A percentile compares a stretch with the other conserved stretches of the same genome.
Conservation (phyloP, 1,140 invertebrate genomes). For the Zophobas atratus region DNA sequence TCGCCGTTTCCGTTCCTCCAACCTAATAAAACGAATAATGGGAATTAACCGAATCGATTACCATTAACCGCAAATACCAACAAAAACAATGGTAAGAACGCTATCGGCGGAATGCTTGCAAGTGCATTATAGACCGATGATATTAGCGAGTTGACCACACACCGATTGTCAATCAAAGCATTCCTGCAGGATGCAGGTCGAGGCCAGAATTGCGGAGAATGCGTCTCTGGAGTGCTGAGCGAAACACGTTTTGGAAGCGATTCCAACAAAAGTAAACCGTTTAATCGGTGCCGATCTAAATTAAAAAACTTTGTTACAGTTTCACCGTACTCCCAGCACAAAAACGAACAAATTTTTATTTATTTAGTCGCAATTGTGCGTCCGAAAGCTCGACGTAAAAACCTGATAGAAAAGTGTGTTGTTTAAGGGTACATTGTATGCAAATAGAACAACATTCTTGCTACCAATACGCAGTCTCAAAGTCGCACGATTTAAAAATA, state of each 20-base stretch:
- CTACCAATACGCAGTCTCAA: constrained; percentile 57
- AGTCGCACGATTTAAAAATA: constrained; percentile 56
- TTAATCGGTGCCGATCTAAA: constrained; percentile 13
- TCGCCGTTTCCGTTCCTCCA: background rate
- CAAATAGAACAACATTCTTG: constrained; percentile 60
- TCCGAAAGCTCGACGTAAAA: constrained; percentile 47
- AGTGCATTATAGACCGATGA: constrained; percentile 37
- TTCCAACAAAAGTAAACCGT: constrained; percentile 5
- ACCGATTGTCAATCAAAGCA: constrained; percentile 25
- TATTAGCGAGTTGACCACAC: constrained; percentile 48
- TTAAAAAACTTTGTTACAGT: constrained; percentile 27
- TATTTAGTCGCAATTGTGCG: constrained; percentile 45
- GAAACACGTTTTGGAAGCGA: constrained; percentile 10
- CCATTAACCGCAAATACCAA: constrained; percentile 57
- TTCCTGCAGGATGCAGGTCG: background rate
- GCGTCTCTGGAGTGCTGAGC: background rate
- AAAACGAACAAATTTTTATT: constrained; percentile 45
- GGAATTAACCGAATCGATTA: constrained; percentile 60
- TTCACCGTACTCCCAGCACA: background rate
- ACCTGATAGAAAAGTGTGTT: constrained; percentile 59
- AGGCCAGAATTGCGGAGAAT: background rate
- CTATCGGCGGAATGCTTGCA: constrained; percentile 54
- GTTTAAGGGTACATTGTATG: constrained; percentile 61
- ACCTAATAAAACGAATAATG: constrained; percentile 53
- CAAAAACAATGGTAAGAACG: constrained; percentile 55